phyloP scores from a whole-genome alignment of 1,140 invertebrate species.

The Drosophila lini region DNA sequence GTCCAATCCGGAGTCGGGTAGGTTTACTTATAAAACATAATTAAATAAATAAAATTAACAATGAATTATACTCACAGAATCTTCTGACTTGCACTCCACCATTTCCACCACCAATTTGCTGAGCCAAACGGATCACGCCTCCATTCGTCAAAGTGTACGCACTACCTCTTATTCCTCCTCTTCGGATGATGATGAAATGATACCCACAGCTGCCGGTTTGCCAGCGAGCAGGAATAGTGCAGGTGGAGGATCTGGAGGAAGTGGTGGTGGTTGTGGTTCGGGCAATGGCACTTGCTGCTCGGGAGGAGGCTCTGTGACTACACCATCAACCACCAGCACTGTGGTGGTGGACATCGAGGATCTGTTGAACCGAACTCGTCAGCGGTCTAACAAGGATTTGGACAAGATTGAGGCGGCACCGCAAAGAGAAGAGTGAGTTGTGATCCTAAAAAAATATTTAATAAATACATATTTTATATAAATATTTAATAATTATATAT shows the following conservation, averaged over 20 bases:
- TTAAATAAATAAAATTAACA: neutral
- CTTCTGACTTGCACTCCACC: slow-evolving; percentile 70
- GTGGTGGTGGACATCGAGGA: slow-evolving; percentile 90
- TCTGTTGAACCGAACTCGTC: slow-evolving; percentile 84
- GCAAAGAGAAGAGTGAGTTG: slow-evolving; percentile 54
- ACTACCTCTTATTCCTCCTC: slow-evolving; percentile 79
- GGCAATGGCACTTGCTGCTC: slow-evolving; percentile 73
- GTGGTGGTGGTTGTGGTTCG: slow-evolving; percentile 59
- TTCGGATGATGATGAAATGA: slow-evolving; percentile 82
- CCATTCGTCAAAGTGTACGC: slow-evolving; percentile 63
- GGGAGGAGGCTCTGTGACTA: slow-evolving; percentile 31
- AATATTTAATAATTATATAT: neutral
- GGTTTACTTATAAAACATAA: neutral
- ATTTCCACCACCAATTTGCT: slow-evolving; percentile 81
- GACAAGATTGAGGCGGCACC: slow-evolving; percentile 59
- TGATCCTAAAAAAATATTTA: too few species aligned
- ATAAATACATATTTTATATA: neutral
- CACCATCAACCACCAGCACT: slow-evolving; percentile 77
- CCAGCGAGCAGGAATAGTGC: slow-evolving; percentile 36
- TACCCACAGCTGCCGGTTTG: slow-evolving; percentile 70
- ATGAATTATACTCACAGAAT: slow-evolving; percentile 16
- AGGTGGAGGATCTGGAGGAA: neutral
- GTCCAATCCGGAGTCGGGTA: slow-evolving; percentile 81
- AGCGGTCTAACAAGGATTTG: slow-evolving; percentile 46
- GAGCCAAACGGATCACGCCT: slow-evolving; percentile 50